These are phyloP conservation scores for Synanthedon andrenaeformis DNA, from an alignment of 2,888 invertebrate species.

Conservation along the genomic window DNA sequence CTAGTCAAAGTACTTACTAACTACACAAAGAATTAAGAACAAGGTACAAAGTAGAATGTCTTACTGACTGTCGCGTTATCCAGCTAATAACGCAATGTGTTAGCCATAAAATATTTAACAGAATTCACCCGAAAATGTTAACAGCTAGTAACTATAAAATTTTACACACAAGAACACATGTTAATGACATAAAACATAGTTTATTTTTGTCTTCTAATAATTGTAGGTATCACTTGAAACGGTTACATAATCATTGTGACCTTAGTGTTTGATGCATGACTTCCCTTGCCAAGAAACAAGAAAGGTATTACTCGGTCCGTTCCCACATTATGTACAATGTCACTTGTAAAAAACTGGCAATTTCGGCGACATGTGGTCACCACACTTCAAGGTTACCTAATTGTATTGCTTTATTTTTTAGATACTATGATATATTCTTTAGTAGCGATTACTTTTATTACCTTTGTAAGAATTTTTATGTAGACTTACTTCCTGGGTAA, in stretches of 20 bases:
- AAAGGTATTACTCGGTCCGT: conserved; percentile 32
- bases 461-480: too few species aligned
- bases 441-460: too few species aligned
- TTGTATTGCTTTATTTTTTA: conserved; percentile 19
- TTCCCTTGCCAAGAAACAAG: conserved; percentile 36
- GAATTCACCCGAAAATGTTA: too few species aligned
- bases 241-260: conserved; percentile 16
- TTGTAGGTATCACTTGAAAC: background rate
- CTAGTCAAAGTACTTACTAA: too few species aligned
- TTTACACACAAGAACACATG: background rate
- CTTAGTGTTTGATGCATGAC: conserved; percentile 39
- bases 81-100: conserved; percentile 1
- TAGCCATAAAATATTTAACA: too few species aligned
- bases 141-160: background rate
- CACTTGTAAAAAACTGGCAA: conserved; percentile 41
- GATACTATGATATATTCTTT: background rate
- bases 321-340: conserved; percentile 61
- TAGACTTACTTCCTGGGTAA: background rate
- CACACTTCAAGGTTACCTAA: conserved; percentile 45
- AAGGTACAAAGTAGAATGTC: too few species aligned
- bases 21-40: too few species aligned
- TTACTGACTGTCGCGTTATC: too few species aligned
- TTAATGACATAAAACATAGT: background rate
- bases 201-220: background rate
- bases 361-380: conserved; percentile 60